These are phyloP conservation scores for Rhogogaster chlorosoma DNA, from an alignment of 2,888 invertebrate species.

Conservation along the genomic window DNA sequence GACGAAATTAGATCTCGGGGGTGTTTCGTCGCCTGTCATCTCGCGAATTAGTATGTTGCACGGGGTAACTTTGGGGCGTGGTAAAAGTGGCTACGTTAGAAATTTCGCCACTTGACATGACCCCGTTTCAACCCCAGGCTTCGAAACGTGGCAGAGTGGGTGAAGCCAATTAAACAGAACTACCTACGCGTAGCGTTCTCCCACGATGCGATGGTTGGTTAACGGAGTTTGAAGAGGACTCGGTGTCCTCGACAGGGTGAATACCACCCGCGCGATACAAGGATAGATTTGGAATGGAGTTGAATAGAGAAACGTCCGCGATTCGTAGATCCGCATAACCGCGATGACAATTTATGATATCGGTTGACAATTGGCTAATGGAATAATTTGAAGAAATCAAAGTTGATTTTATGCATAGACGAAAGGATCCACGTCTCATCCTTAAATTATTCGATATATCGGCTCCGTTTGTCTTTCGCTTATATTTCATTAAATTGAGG, in stretches of 20 bases:
- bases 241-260: neutral
- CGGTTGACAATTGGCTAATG: neutral
- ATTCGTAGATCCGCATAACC: neutral
- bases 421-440: neutral
- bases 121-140: slow-evolving; percentile 28
- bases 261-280: neutral
- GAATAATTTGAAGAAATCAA: neutral
- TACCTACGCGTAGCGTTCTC: neutral
- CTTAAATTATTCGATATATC: neutral
- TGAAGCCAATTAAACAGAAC: slow-evolving; percentile 47
- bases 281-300: neutral
- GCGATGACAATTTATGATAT: neutral
- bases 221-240: slow-evolving; percentile 39
- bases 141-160: slow-evolving; percentile 45
- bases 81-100: slow-evolving; percentile 12
- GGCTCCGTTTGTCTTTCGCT: neutral
- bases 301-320: neutral
- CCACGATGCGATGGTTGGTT: neutral
- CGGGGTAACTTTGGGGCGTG: slow-evolving; percentile 4
- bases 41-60: neutral
- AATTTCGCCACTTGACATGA: slow-evolving; percentile 32
- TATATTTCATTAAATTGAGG: neutral
- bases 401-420: neutral
- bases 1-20: neutral
- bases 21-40: neutral